These are phyloP conservation scores for Zaprionus lachaisei DNA, from an alignment of 1,140 invertebrate species.

Conservation along the genomic window DNA sequence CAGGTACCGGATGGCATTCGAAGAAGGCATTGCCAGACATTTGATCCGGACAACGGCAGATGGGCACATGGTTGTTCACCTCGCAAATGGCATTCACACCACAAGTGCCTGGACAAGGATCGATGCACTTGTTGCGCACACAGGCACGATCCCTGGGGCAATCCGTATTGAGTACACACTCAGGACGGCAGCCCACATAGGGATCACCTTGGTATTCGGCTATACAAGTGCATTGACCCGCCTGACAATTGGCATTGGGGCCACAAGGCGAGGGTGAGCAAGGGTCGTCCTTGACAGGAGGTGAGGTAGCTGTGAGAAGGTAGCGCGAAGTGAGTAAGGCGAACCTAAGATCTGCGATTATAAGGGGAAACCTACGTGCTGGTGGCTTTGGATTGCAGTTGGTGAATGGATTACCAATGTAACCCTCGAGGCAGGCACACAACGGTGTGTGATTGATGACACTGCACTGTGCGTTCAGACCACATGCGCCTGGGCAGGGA, in stretches of 20 bases:
- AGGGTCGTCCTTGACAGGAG: conserved; percentile 70
- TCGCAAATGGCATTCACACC: conserved; percentile 91
- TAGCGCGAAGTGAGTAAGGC: conserved; percentile 16
- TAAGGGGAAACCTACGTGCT: conserved; percentile 57
- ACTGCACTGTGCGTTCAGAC: conserved; percentile 89
- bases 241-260: conserved; percentile 91
- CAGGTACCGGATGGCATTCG: conserved; percentile 80
- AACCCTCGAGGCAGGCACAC: conserved; percentile 89
- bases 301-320: conserved; percentile 55
- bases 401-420: conserved; percentile 90
- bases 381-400: conserved; percentile 87
- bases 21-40: conserved; percentile 90
- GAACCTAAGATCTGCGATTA: neutral
- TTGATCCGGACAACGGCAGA: conserved; percentile 90
- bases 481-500: conserved; percentile 94
- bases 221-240: conserved; percentile 92
- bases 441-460: conserved; percentile 88
- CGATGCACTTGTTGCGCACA: conserved; percentile 91
- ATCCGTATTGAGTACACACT: conserved; percentile 94
- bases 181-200: conserved; percentile 92
- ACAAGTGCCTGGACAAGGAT: conserved; percentile 92
- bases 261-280: conserved; percentile 93
- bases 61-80: conserved; percentile 90
- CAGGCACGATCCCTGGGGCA: conserved; percentile 90
- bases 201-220: conserved; percentile 93